These are phyloP conservation scores for Scolanthus callimorphus DNA, from an alignment of 92 coral and sea anemone species.

Conservation along the genomic window DNA sequence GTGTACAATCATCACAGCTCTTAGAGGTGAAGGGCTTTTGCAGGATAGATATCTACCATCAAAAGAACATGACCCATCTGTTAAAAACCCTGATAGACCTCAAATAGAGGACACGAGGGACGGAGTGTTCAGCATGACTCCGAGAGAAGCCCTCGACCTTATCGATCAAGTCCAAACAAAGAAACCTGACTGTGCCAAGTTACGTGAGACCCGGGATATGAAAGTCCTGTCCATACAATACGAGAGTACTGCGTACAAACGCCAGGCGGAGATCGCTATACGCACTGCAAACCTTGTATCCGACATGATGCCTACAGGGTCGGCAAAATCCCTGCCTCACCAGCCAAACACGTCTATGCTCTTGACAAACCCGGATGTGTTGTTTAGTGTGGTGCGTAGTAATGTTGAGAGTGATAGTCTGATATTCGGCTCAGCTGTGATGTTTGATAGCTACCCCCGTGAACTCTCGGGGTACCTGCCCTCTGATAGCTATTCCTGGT, in stretches of 20 bases:
- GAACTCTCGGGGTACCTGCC: too few relatives aligned
- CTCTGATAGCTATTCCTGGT: constrained; percentile 40
- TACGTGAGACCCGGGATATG: constrained; percentile 67
- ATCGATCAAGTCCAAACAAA: constrained; percentile 66
- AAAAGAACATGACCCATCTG: constrained; percentile 70
- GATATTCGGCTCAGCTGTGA: constrained; percentile 73
- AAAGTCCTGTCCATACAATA: constrained; percentile 64
- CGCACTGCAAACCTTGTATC: constrained; percentile 74
- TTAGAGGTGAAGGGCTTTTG: too few relatives aligned
- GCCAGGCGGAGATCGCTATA: constrained; percentile 70
- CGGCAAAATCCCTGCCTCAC: constrained; percentile 21
- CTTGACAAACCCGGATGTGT: constrained; percentile 36
- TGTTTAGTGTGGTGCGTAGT: constrained; percentile 58
- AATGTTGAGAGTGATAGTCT: constrained; percentile 72
- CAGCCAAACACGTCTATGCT: constrained; percentile 28
- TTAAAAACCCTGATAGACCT: constrained; percentile 49
- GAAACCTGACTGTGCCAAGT: constrained; percentile 59
- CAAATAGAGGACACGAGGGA: constrained; percentile 60
- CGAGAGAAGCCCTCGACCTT: constrained; percentile 60
- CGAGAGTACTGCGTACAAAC: constrained; percentile 64
- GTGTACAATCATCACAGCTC: too few relatives aligned
- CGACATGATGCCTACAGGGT: constrained; percentile 71
- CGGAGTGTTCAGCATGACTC: constrained; percentile 67
- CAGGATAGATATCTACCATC: too few relatives aligned
- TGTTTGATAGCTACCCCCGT: constrained; percentile 47